Base-by-base conservation (phyloP, 2,888 invertebrate species). In the Sepioteuthis lessoniana region DNA sequence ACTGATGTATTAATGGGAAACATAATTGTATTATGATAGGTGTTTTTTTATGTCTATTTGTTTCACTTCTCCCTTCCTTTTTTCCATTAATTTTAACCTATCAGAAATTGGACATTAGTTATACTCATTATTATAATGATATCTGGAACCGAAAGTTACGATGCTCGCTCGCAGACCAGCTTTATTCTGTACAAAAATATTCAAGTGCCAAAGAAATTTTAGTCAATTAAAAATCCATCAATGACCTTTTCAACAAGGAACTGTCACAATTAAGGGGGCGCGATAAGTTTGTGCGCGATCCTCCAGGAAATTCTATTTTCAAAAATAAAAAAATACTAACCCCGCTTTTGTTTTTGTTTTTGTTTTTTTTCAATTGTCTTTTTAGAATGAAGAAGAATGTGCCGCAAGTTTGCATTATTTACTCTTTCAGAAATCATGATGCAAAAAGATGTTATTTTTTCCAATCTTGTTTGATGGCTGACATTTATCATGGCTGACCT, bases 401-500 rank as follows among this genome's bases (percentile, higher is more conserved):
- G 76, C 76, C 76, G 76, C 76, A 76, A 76, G 76, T 76, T 76
- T 76, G n/a, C 16, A 76, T n/a, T 76, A 35, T 76, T 76, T 76
- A n/a, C 76, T 76, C 76, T 76, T 76, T 76, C 60, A 60, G 0
- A 60, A 60, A 60, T 60, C 8, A 76, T 10, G 35, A 76, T 4
- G n/a, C 76, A n/a, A 76, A 16, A 76, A 76, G 35, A 13, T 35
- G n/a, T 76, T 35, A n/a, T 76, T 35, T n/a, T 35, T 76, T 76
- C 2, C 76, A 76, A 35, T n/a, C 5, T 55, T 25, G 76, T n/a
- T 35, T n/a, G n/a, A 76, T 76, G 16, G 35, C 3, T 76, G 76
- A 76, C 76, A n/a, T 76, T 76, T 76, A 76, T 35, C 76, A n/a
- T 35, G 76, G n/a, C n/a, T 76, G 76, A 76, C 76, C 76, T 76